Evolutionary conservation across 2,888 invertebrate genomes (phyloP).

Genomic region (Spodoptera picta): DNA sequence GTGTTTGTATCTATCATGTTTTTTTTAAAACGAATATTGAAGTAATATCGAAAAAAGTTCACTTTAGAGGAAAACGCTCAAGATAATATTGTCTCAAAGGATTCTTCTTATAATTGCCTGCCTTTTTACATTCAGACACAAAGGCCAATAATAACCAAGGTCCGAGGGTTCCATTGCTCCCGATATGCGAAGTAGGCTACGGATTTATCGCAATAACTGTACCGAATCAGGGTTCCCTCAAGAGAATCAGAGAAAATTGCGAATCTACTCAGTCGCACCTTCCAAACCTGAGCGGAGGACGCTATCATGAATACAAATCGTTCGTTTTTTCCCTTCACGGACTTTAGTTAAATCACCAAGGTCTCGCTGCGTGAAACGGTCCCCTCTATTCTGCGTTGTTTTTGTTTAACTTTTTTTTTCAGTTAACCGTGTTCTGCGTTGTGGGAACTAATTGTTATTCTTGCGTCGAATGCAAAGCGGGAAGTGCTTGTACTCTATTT

Average conservation of each 20-base stretch:
- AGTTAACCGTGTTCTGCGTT: constrained; percentile 31
- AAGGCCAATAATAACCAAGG: constrained; percentile 11
- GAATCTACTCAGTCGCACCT: constrained; percentile 60
- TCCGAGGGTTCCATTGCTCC: constrained; percentile 32
- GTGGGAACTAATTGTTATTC: constrained; percentile 47
- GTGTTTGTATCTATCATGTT: no score
- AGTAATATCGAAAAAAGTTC: no score
- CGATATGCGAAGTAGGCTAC: constrained; percentile 38
- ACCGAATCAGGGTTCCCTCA: constrained; percentile 56
- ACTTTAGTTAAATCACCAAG: constrained; percentile 64
- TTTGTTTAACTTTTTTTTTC: constrained; percentile 45
- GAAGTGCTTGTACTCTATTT: constrained; percentile 29
- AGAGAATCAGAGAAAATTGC: constrained; percentile 59
- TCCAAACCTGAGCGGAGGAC: constrained; percentile 61
- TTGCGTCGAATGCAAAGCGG: constrained; percentile 38
- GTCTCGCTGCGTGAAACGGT: constrained; percentile 59
- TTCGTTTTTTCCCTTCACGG: constrained; percentile 58
- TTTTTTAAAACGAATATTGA: no score
- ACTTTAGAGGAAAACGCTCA: no score
- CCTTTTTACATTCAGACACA: neutral
- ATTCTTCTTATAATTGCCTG: neutral
- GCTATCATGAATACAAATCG: constrained; percentile 67
- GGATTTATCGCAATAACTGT: constrained; percentile 57
- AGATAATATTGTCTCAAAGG: no score
- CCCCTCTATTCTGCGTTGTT: constrained; percentile 47